Conservation (phyloP, 2,113 vertebrate species). For the Cyprinodon brontotheroides region DNA sequence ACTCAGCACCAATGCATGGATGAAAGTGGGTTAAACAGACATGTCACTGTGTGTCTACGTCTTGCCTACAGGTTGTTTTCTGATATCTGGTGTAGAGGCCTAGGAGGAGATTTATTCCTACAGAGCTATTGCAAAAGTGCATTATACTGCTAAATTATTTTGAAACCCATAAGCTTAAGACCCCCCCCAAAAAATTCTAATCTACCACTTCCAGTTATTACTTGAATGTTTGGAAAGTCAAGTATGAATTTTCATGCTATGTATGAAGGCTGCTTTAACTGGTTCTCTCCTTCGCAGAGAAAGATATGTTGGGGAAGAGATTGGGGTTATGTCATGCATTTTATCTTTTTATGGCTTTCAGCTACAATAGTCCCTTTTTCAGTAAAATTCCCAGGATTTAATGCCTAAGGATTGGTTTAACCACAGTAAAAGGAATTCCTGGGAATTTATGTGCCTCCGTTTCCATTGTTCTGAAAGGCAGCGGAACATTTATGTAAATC, state of each 20-base stretch:
- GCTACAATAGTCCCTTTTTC: background rate
- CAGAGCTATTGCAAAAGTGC: slow-evolving; percentile 40
- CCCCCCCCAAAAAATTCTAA: slow-evolving; percentile 32
- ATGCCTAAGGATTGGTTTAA: too few species aligned
- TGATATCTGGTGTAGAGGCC: slow-evolving; percentile 38
- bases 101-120: slow-evolving; percentile 50
- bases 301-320: background rate
- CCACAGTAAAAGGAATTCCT: too few species aligned
- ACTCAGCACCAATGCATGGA: slow-evolving; percentile 10
- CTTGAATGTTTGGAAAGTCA: slow-evolving; percentile 40
- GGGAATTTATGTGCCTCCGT: too few species aligned
- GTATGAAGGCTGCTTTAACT: background rate
- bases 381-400: background rate
- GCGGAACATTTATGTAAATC: too few species aligned
- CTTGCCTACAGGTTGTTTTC: slow-evolving; percentile 40
- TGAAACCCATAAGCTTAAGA: slow-evolving; percentile 30
- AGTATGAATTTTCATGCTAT: background rate
- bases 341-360: background rate
- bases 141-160: slow-evolving; percentile 38
- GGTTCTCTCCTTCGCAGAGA: background rate
- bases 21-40: slow-evolving; percentile 4
- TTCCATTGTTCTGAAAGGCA: too few species aligned
- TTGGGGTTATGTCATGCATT: background rate
- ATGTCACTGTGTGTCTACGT: slow-evolving; percentile 26
- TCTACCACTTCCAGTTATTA: slow-evolving; percentile 42